A percentile compares a stretch with the other conserved stretches of the same genome.
Evolutionary conservation across 2,797 vertebrate genomes (phyloP).

Genomic region (Brachymystax lenok): DNA sequence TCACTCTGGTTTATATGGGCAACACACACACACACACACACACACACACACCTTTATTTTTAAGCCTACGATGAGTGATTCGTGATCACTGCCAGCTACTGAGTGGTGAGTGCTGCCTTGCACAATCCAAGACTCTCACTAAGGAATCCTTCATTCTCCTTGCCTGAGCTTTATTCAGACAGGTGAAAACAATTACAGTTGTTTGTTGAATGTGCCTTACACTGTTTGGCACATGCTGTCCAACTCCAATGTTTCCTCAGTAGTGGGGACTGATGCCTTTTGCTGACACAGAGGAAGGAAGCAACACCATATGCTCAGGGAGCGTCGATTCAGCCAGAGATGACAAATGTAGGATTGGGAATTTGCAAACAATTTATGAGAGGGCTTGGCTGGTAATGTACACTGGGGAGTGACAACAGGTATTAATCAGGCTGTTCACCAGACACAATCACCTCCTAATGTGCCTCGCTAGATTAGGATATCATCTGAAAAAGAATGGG

Average conservation of each 20-base stretch:
- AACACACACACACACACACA: neutral
- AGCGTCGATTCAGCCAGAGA: neutral
- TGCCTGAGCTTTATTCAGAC: neutral
- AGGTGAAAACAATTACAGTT: neutral
- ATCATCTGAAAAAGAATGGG: neutral
- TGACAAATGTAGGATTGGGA: neutral
- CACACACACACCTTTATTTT: neutral
- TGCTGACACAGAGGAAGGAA: constrained; percentile 3
- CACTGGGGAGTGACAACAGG: neutral
- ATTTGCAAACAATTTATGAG: neutral
- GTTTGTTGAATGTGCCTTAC: no score
- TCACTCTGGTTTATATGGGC: neutral
- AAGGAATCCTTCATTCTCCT: neutral
- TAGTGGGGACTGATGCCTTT: neutral
- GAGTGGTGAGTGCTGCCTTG: neutral
- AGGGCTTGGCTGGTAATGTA: constrained; percentile 6
- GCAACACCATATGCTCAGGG: constrained; percentile 9
- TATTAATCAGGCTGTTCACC: constrained; percentile 5
- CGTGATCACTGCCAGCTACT: neutral
- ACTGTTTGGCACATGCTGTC: neutral
- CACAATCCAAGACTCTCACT: no score
- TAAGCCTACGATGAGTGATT: neutral
- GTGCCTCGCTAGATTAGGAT: neutral
- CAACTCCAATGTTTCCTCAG: neutral
- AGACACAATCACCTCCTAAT: constrained; percentile 8